phyloP scores from a whole-genome alignment of 35 echinoderm and acorn worm genomes.

The Ptychodera flava region DNA sequence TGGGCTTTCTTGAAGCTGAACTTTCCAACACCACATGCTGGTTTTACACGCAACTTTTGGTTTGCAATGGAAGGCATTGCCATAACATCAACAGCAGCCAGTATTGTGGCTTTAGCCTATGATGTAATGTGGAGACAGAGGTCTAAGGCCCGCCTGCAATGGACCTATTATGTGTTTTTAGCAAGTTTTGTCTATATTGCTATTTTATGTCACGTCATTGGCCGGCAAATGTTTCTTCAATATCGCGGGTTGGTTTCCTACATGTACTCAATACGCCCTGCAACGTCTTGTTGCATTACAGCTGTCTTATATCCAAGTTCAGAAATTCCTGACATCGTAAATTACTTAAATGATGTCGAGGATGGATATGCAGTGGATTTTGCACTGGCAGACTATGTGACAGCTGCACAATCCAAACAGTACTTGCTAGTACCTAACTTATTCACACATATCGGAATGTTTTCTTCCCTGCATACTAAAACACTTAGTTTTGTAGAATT shows the following conservation, averaged over 20 bases:
- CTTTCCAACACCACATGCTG: constrained; percentile 57
- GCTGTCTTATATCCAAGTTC: constrained; percentile 65
- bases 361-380: constrained; percentile 51
- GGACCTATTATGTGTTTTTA: constrained; percentile 33
- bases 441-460: constrained; percentile 84
- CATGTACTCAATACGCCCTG: constrained; percentile 58
- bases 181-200: constrained; percentile 48
- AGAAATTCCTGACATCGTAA: constrained; percentile 48
- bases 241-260: constrained; percentile 23
- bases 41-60: constrained; percentile 59
- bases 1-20: constrained; percentile 89
- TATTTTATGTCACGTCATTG: constrained; percentile 24
- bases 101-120: constrained; percentile 12
- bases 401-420: constrained; percentile 28
- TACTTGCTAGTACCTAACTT: constrained; percentile 73
- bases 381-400: constrained; percentile 64
- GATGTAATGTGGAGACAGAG: neutral
- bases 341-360: constrained; percentile 29
- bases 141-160: neutral
- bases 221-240: constrained; percentile 47
- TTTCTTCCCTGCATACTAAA: constrained; percentile 32
- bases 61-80: constrained; percentile 75
- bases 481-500: neutral
- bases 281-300: constrained; percentile 78
- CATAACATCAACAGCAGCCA: constrained; percentile 24